Conservation (phyloP, 2,888 invertebrate species). For the Philhelius pedissequus region DNA sequence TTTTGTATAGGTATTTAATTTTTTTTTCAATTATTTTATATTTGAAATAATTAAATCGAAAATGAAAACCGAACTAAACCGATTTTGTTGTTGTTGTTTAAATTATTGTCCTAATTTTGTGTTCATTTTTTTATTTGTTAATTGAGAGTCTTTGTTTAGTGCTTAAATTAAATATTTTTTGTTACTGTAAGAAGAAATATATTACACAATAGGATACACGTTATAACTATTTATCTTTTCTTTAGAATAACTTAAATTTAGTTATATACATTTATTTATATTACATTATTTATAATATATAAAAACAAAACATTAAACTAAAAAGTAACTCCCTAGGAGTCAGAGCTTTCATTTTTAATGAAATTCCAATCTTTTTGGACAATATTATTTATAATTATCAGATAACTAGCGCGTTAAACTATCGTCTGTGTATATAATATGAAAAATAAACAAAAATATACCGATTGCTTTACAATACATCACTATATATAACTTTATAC, state of each 20-base stretch:
- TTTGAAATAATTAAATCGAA: not conserved
- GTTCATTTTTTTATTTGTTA: not conserved
- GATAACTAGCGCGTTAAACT: not conserved
- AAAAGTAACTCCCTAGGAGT: constrained; percentile 24
- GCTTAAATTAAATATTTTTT: not conserved
- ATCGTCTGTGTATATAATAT: not conserved
- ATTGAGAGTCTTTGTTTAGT: not conserved
- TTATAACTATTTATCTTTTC: not conserved
- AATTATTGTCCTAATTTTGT: constrained; percentile 52
- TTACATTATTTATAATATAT: too few relatives aligned
- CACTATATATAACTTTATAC: too few relatives aligned
- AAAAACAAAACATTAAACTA: not conserved
- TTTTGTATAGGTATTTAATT: not conserved
- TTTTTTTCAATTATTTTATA: not conserved
- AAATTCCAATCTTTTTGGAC: not conserved
- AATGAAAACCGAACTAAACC: not conserved
- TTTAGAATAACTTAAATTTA: not conserved
- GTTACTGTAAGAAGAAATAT: not conserved
- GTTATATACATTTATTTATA: not conserved
- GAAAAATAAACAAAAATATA: not conserved
- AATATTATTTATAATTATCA: not conserved
- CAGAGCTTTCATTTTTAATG: constrained; percentile 6
- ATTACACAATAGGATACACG: constrained; percentile 14
- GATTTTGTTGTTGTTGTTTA: not conserved
- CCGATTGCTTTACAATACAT: not conserved